phyloP scores from a whole-genome alignment of 2,797 vertebrate species.

The Tragopan temminckii region DNA sequence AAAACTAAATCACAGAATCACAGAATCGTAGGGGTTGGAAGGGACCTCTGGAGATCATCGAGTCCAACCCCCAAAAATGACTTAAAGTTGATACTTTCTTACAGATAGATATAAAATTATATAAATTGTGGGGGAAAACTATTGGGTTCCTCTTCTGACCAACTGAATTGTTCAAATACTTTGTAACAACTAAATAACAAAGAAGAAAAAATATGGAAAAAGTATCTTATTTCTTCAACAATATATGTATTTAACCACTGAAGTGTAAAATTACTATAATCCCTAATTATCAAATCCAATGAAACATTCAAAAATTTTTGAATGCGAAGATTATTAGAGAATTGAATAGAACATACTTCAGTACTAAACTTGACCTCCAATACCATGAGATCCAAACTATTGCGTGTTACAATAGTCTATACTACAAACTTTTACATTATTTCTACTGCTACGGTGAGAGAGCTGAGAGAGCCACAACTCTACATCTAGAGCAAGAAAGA shows the following conservation, averaged over 20 bases:
- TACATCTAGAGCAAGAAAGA: neutral
- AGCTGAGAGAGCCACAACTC: neutral
- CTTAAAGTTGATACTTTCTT: neutral
- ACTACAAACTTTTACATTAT: slow-evolving; percentile 6
- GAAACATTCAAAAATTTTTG: neutral
- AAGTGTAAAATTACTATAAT: neutral
- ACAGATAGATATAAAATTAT: neutral
- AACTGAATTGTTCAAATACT: neutral
- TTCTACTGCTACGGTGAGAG: neutral
- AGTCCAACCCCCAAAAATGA: no score
- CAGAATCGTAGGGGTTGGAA: no score
- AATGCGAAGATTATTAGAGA: neutral
- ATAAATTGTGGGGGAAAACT: neutral
- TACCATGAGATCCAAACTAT: neutral
- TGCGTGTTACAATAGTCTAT: neutral
- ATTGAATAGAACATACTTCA: neutral
- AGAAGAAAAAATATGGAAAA: accelerated
- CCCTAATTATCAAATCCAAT: neutral
- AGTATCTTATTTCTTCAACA: neutral
- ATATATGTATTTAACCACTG: neutral
- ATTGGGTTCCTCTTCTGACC: neutral
- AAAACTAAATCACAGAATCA: no score
- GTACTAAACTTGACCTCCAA: neutral
- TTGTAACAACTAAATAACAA: neutral
- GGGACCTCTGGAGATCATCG: no score